Base-by-base conservation (phyloP, 92 coral and sea anemone genomes). In the Epizoanthus rinbou region DNA sequence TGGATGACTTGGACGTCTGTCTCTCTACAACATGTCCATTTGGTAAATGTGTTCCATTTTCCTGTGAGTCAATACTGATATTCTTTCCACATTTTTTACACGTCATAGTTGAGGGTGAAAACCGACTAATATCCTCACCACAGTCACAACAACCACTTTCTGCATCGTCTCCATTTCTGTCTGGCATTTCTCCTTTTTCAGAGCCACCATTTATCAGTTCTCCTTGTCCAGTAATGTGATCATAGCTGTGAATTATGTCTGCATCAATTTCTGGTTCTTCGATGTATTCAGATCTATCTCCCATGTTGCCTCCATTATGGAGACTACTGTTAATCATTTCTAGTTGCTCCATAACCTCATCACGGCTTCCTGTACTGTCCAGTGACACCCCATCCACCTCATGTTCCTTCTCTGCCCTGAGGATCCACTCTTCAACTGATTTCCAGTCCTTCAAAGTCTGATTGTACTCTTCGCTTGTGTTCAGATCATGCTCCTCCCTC, bases 61-160 rank as follows among this genome's bases (percentile, higher is more conserved):
- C 80, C 82, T 94, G 97, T 56, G 63, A 72, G 57, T 82, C 81
- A 39, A 78, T 75, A 62, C 57, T 64, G 64, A 91, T 82, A 53
- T 85, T 85, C 83, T 90, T 91, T 22, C 90, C 91, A 82, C 95
- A 91, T 1, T 86, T 63, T 69, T 88, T 90, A 84, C 98, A 93
- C 17, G 89, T 84, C 76, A 74, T 64, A 9, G 85, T 65, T 0
- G 85, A 70, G 7, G 89, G 64, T 8, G 78, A 76, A 15, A 82
- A 52, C 66, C 89, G 88, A 63, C 80, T 88, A 24, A 58, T 70
- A 22, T 94, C 95, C 52, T 89, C 97, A 4, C 92, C 94, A 69
- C 95, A 95, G 62, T 94, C 97, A 81, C 93, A 96, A 79, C 97
- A 94, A 3, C 98, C 98, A 67, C 95, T 94, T 69, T 96, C 98